These are phyloP conservation scores for Myzus persicae DNA, from an alignment of 1,140 invertebrate genomes.

Conservation along the genomic window DNA sequence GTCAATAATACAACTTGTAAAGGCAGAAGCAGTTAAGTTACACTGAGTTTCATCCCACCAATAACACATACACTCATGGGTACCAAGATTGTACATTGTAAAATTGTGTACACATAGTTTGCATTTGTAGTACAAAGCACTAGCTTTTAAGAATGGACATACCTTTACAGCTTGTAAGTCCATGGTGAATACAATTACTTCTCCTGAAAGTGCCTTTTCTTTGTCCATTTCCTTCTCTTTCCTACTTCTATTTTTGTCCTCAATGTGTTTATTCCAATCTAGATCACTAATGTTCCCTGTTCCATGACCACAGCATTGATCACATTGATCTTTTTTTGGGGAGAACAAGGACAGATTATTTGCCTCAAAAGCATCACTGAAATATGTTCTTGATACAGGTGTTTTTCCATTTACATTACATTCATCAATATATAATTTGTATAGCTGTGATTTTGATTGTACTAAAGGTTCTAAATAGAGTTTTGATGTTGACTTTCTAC, in stretches of 20 bases:
- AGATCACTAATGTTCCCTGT: neutral
- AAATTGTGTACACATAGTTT: conserved; percentile 66
- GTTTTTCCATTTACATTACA: neutral
- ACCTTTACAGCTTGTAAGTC: neutral
- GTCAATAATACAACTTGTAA: conserved; percentile 61
- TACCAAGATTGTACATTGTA: conserved; percentile 65
- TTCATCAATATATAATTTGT: neutral
- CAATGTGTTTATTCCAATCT: neutral
- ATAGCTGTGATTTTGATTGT: neutral
- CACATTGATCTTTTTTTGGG: neutral
- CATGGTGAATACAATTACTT: neutral
- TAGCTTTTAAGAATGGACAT: conserved; percentile 12
- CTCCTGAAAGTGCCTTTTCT: neutral
- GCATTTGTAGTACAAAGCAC: conserved; percentile 61
- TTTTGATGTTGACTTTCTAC: neutral
- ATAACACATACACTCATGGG: conserved; percentile 63
- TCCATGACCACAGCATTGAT: neutral
- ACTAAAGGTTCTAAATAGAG: neutral
- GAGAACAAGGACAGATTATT: neutral
- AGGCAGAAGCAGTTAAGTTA: conserved; percentile 65
- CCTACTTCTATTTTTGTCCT: conserved; percentile 1
- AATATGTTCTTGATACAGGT: conserved; percentile 8
- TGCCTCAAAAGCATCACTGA: neutral
- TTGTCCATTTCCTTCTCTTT: neutral
- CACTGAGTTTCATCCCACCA: conserved; percentile 65